Conservation (phyloP, 2,888 invertebrate genomes). For the Hirtodrosophila alboralis region DNA sequence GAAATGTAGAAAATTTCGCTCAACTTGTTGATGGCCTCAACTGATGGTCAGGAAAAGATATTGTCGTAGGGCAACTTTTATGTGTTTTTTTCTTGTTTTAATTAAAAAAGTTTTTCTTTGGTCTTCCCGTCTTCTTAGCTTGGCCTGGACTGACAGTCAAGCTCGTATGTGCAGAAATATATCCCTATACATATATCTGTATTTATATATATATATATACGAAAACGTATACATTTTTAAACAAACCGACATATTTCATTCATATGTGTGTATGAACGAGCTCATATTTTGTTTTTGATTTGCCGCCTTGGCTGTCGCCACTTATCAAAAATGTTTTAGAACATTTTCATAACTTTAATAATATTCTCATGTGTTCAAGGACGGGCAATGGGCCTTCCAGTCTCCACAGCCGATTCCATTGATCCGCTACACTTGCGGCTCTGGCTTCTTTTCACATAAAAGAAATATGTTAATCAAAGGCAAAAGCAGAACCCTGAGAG, state of each 20-base stretch:
- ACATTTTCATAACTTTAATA: constrained; percentile 35
- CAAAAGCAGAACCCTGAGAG: constrained; percentile 27
- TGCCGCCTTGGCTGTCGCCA: constrained; percentile 17
- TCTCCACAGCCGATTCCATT: neutral
- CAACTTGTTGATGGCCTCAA: constrained; percentile 46
- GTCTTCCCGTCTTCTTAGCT: constrained; percentile 18
- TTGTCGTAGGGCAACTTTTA: constrained; percentile 34
- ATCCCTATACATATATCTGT: neutral
- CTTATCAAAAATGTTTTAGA: constrained; percentile 23
- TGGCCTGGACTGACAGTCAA: constrained; percentile 32
- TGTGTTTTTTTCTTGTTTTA: constrained; percentile 40
- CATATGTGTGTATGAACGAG: neutral
- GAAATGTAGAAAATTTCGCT: constrained; percentile 15
- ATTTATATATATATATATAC: neutral
- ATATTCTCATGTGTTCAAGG: constrained; percentile 31
- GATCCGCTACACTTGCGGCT: constrained; percentile 19
- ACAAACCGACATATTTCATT: neutral
- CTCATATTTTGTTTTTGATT: constrained; percentile 11
- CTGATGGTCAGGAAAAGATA: constrained; percentile 46
- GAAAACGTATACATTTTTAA: neutral
- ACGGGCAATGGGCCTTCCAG: constrained; percentile 3
- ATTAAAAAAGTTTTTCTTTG: constrained; percentile 62
- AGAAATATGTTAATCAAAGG: constrained; percentile 62
- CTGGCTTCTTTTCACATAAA: constrained; percentile 38
- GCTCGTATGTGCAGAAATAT: constrained; percentile 3